Percentiles rank a stretch among this genome's conserved stretches.
phyloP scores from a whole-genome alignment of 1,140 invertebrate species.

The Potamilus streckersoni region DNA sequence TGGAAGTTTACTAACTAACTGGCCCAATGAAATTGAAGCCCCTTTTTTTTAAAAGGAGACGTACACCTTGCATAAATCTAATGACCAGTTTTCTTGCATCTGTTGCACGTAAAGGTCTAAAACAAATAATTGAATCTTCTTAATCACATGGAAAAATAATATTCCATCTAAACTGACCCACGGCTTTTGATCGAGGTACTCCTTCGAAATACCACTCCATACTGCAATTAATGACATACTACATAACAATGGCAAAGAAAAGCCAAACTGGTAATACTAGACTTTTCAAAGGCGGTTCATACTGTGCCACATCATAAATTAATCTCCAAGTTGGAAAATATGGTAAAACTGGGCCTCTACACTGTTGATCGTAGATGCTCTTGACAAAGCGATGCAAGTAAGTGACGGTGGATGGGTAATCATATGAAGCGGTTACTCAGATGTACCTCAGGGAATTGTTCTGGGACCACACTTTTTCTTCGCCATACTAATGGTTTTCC shows the following conservation, averaged over 20 bases:
- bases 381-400: no score
- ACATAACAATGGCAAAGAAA: neutral
- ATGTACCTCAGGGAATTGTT: no score
- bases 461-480: no score
- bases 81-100: slow-evolving; percentile 21
- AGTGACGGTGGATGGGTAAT: no score
- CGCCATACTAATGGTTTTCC: no score
- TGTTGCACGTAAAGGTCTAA: slow-evolving; percentile 12
- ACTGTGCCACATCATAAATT: no score
- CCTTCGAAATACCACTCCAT: no score
- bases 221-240: slow-evolving; percentile 13
- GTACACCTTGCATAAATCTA: slow-evolving; percentile 17
- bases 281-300: no score
- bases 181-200: slow-evolving; percentile 20
- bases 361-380: no score
- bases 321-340: no score
- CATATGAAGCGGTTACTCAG: no score
- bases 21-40: slow-evolving; percentile 11
- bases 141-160: slow-evolving; percentile 14
- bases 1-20: slow-evolving; percentile 18
- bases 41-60: slow-evolving; percentile 22
- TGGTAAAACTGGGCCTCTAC: no score
- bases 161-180: slow-evolving; percentile 27
- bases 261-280: slow-evolving; percentile 13
- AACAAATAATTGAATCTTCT: slow-evolving; percentile 32